Percentiles rank a stretch among this genome's conserved stretches.
Conservation (phyloP, 1,140 invertebrate genomes). For the Pseudoatta argentina region DNA sequence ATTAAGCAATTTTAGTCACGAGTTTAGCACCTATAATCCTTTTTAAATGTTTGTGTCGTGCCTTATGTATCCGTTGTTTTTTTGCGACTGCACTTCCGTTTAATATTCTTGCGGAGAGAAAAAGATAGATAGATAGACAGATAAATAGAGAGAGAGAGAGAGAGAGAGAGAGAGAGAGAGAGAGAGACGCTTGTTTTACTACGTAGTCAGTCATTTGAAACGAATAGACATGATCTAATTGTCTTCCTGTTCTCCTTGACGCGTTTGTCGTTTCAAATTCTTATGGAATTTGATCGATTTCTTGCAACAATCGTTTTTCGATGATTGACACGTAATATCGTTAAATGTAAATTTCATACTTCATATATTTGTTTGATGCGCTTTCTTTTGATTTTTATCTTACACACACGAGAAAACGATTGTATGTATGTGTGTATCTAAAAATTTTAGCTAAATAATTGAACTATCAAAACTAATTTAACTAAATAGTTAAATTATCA, state of each 20-base stretch:
- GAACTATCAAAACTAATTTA: too few species aligned
- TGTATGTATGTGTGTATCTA: too few species aligned
- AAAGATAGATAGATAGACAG: too few species aligned
- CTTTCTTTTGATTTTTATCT: not conserved
- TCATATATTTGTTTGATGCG: not conserved
- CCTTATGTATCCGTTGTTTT: slow-evolving; percentile 19
- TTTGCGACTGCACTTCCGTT: slow-evolving; percentile 1
- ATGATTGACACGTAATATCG: not conserved
- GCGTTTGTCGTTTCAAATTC: not conserved
- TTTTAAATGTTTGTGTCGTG: slow-evolving; percentile 23
- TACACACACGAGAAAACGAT: too few species aligned
- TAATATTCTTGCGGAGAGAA: slow-evolving; percentile 27
- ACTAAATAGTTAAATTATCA: too few species aligned
- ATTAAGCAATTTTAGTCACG: slow-evolving; percentile 73
- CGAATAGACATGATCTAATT: slow-evolving; percentile 5
- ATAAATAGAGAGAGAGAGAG: not conserved
- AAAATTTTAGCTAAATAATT: too few species aligned
- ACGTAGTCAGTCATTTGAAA: not conserved
- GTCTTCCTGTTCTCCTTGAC: not conserved
- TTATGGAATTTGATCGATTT: slow-evolving; percentile 6
- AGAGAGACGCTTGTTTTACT: slow-evolving; percentile 4
- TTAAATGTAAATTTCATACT: not conserved
- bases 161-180: too few species aligned
- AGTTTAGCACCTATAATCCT: not conserved
- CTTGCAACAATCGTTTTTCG: not conserved